These are phyloP conservation scores for Mactromeris polynyma DNA, from an alignment of 2,888 invertebrate species.

Conservation along the genomic window DNA sequence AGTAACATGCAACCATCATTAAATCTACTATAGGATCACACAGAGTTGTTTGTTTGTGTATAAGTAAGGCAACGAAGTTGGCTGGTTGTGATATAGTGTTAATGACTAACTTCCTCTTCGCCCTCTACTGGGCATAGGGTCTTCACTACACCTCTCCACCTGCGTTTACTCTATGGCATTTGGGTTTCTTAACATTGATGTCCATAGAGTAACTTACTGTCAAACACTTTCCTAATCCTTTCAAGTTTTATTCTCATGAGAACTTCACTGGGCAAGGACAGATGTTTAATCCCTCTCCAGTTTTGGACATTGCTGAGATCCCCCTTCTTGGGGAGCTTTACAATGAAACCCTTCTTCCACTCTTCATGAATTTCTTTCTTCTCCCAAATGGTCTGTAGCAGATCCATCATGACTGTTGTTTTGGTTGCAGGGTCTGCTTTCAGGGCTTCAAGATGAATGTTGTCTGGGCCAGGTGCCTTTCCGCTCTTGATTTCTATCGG, in stretches of 20 bases:
- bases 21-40: too few species aligned
- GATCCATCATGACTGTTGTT: not conserved
- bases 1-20: too few species aligned
- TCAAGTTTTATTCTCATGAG: not conserved
- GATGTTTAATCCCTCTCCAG: slow-evolving; percentile 19
- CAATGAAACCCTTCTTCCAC: not conserved
- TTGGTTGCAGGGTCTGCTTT: not conserved
- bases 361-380: slow-evolving; percentile 24
- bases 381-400: slow-evolving; percentile 13
- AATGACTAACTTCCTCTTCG: too few species aligned
- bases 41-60: too few species aligned
- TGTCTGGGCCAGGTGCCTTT: slow-evolving; percentile 38
- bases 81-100: too few species aligned
- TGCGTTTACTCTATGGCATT: too few species aligned
- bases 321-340: slow-evolving; percentile 22
- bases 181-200: too few species aligned
- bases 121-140: too few species aligned
- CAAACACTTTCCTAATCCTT: not conserved
- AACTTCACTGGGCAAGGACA: not conserved
- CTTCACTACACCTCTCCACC: too few species aligned
- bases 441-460: slow-evolving; percentile 35
- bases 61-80: too few species aligned
- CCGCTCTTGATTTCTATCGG: slow-evolving; percentile 12
- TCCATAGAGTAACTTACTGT: too few species aligned
- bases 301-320: slow-evolving; percentile 26